Evolutionary conservation across 2,797 vertebrate genomes (phyloP).

Genomic region (Xenentodon cancila): DNA sequence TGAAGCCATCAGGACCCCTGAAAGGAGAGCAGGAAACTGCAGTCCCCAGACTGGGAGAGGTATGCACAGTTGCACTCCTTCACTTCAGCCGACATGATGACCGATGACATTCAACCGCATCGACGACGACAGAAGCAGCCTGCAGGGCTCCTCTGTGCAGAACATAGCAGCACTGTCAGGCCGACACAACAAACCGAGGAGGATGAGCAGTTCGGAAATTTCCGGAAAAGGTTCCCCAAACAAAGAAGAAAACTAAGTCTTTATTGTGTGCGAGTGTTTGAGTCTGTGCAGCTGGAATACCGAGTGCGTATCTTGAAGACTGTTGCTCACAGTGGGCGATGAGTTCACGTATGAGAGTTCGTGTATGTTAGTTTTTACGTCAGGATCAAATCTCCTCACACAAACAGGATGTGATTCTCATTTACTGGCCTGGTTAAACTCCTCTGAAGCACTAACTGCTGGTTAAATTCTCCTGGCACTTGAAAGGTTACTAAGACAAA

Average conservation of each 20-base stretch:
- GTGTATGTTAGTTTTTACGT: background rate
- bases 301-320: no score
- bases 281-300: no score
- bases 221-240: background rate
- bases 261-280: no score
- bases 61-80: background rate
- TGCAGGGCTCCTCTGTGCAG: background rate
- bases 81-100: background rate
- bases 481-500: no score
- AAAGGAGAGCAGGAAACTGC: no score
- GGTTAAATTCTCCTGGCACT: no score
- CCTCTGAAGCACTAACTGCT: no score
- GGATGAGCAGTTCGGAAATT: background rate
- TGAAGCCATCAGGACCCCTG: background rate
- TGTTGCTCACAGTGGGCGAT: no score
- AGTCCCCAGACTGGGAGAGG: background rate
- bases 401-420: no score
- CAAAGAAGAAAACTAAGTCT: no score
- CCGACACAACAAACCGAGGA: background rate
- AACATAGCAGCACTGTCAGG: constrained; percentile 8
- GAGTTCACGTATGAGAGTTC: background rate
- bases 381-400: no score
- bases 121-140: constrained; percentile 14
- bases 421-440: no score
- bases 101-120: background rate